Percentiles rank a stretch among this genome's conserved stretches.
Evolutionary conservation across 2,113 vertebrate genomes (phyloP).

Genomic region (Urocolius indicus): DNA sequence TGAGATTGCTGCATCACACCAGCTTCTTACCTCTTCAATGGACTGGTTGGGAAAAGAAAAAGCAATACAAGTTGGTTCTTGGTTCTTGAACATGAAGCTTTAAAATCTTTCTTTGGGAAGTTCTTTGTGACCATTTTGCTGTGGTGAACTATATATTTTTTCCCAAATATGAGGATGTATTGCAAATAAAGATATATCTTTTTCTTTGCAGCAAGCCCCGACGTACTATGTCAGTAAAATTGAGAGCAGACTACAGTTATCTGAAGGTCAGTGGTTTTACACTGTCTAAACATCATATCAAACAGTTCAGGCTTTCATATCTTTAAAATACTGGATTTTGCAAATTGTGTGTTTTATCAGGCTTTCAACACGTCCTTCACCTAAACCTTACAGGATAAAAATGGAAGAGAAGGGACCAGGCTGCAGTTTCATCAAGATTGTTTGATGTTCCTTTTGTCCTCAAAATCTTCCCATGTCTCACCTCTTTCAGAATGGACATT

Average conservation of each 20-base stretch:
- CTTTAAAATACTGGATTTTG: not conserved
- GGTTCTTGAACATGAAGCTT: not conserved
- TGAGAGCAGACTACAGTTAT: constrained; percentile 50
- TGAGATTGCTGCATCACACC: not conserved
- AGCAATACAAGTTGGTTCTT: not conserved
- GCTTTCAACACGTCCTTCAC: not conserved
- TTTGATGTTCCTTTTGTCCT: not conserved
- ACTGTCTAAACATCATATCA: not conserved
- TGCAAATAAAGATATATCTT: not conserved
- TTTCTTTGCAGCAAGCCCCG: constrained; percentile 76
- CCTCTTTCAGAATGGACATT: not conserved
- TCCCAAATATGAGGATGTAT: not conserved
- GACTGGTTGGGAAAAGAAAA: not conserved
- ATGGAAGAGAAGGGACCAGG: not conserved
- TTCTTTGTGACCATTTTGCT: not conserved
- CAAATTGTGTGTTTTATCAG: not conserved
- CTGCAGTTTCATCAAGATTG: not conserved
- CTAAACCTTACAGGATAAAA: not conserved
- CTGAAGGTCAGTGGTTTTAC: constrained; percentile 67
- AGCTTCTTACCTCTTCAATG: not conserved
- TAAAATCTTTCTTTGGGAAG: not conserved
- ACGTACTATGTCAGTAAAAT: constrained; percentile 76
- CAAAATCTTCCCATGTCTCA: not conserved
- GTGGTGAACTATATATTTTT: not conserved
- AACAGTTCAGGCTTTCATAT: not conserved